These are phyloP conservation scores for Boloria selene DNA, from an alignment of 2,888 invertebrate species.

Conservation along the genomic window DNA sequence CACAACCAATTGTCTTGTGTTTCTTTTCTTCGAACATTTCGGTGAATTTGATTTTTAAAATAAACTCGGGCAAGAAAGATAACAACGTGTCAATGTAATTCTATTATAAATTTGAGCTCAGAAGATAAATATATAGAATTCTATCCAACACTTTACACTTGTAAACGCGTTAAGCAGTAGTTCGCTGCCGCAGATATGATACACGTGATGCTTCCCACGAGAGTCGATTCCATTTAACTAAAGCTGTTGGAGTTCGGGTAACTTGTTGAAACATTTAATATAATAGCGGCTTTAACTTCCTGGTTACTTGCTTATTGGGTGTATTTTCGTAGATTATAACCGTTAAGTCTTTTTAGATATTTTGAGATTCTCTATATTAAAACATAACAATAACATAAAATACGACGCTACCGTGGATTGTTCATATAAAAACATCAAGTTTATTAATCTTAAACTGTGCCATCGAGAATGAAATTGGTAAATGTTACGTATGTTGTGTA, in stretches of 20 bases:
- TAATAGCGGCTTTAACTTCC: constrained; percentile 28
- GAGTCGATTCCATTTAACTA: constrained; percentile 32
- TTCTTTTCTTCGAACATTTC: constrained; percentile 12
- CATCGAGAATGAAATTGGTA: neutral
- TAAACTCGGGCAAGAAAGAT: neutral
- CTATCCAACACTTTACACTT: constrained; percentile 12
- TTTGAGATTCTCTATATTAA: neutral
- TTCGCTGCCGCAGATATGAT: constrained; percentile 24
- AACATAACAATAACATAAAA: too few species aligned
- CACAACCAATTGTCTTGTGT: constrained; percentile 3
- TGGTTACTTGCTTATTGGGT: constrained; percentile 12
- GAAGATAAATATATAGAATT: constrained; percentile 1
- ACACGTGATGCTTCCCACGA: constrained; percentile 29
- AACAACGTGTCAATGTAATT: neutral
- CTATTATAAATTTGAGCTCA: neutral
- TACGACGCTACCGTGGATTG: too few species aligned
- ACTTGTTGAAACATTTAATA: constrained; percentile 35
- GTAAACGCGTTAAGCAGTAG: constrained; percentile 20
- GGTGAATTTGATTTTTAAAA: neutral
- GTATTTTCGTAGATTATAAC: constrained; percentile 19
- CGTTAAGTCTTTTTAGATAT: constrained; percentile 17
- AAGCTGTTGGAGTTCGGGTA: constrained; percentile 27
- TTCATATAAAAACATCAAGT: too few species aligned
- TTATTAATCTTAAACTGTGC: too few species aligned
- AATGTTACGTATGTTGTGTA: neutral